Base-by-base conservation (phyloP, 2,888 invertebrate genomes). In the Zhengitettix transpicula region DNA sequence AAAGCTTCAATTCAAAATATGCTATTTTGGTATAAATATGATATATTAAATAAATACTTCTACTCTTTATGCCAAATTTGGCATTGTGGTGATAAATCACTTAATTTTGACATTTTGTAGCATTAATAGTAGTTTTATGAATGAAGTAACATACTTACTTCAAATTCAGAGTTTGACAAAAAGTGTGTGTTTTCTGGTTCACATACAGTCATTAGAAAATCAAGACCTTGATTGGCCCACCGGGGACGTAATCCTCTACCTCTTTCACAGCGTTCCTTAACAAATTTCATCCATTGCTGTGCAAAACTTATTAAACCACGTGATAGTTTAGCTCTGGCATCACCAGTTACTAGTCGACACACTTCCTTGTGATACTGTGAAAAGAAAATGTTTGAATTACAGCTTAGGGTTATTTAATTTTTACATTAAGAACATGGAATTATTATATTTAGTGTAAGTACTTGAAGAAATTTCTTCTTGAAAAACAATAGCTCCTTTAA, bases 171-270 rank as follows among this genome's bases (percentile, higher is more conserved):
- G 52, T 91, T 87, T 17, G 81, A 80, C 54, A 94, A 75, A 70
- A 84, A 82, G 65, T 81, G 81, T 0, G 92, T 87, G 67, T 90
- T 85, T 65, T 84, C 80, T 0, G 92, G 90, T 68, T 93, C 90
- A 69, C 89, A 91, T 1, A 89, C 88, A 52, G 85, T 78, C 72
- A 88, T 84, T 1, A 95, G 77, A 71, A 91, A 94, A 68, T 94
- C 93, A 58, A 94, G 71, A 0, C 94, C 93, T 70, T 90, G 90
- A 69, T 83, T 83, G 5, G 93, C 92, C 93, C 93, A 94, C 69
- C 92, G 78, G 0, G 91, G 90, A 28, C 89, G 73, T 65, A 87
- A 77, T 0, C 91, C 91, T 9, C 89, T 77, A 0, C 89, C 89
- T 1, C 86, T 74, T 69, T 94, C 93, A 70, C 92, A 95, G 15